Conservation (phyloP, 2,888 invertebrate species). For the Magallana nippona region DNA sequence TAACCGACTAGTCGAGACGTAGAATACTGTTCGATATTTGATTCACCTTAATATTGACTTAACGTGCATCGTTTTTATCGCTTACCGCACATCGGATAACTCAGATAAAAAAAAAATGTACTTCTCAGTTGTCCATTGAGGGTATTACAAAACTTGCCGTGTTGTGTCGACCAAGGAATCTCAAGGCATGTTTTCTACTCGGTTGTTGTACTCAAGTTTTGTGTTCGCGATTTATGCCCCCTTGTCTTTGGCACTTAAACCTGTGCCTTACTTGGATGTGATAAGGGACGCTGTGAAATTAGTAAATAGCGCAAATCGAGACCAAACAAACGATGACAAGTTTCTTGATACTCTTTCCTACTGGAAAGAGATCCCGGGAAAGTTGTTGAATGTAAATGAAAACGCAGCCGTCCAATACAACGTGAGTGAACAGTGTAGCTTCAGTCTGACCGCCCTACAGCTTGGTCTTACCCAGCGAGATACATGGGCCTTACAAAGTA, state of each 20-base stretch:
- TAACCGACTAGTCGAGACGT: too few relatives aligned
- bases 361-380: not conserved
- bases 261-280: not conserved
- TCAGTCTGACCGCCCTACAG: not conserved
- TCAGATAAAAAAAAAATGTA: too few relatives aligned
- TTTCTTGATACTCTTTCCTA: not conserved
- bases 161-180: not conserved
- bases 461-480: not conserved
- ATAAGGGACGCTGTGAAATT: not conserved
- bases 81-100: too few relatives aligned
- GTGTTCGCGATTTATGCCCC: not conserved
- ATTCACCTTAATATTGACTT: too few relatives aligned
- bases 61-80: too few relatives aligned
- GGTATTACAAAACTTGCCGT: too few relatives aligned
- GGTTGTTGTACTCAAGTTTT: not conserved
- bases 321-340: not conserved
- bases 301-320: not conserved
- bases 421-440: not conserved
- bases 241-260: not conserved
- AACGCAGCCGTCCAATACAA: not conserved
- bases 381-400: not conserved
- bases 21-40: too few relatives aligned
- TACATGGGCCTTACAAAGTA: slow-evolving; percentile 17
- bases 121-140: too few relatives aligned
- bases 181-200: not conserved